These are phyloP conservation scores for Drosophila villosipedis DNA, from an alignment of 2,888 invertebrate species.

Conservation along the genomic window DNA sequence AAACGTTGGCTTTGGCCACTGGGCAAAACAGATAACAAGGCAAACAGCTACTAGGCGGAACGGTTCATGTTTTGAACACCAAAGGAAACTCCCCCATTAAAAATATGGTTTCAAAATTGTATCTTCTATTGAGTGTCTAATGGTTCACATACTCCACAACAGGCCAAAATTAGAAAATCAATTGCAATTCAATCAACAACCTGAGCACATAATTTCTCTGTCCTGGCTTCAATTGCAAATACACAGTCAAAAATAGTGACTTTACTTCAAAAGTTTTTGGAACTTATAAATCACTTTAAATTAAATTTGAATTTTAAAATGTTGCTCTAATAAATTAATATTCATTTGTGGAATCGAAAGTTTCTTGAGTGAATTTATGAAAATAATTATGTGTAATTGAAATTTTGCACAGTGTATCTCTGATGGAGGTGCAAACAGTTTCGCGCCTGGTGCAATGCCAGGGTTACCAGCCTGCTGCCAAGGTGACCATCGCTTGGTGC, in stretches of 20 bases:
- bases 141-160: background rate
- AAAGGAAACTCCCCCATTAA: background rate
- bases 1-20: constrained; percentile 36
- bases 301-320: background rate
- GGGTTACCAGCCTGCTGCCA: constrained; percentile 57
- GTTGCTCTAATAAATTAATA: background rate
- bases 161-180: constrained; percentile 24
- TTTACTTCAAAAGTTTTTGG: accelerated
- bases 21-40: constrained; percentile 62
- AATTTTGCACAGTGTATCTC: background rate
- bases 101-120: background rate
- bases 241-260: background rate
- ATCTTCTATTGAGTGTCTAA: constrained; percentile 1
- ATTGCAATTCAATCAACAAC: constrained; percentile 13
- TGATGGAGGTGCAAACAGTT: constrained; percentile 36
- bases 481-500: constrained; percentile 68
- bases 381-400: background rate
- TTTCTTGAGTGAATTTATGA: background rate
- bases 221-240: background rate
- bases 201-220: background rate
- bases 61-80: constrained; percentile 1
- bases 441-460: constrained; percentile 32
- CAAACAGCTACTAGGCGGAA: constrained; percentile 23
- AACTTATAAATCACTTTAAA: too few relatives aligned
- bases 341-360: background rate